phyloP scores from a whole-genome alignment of 2,888 invertebrate genomes.

The Osedax frankpressi region DNA sequence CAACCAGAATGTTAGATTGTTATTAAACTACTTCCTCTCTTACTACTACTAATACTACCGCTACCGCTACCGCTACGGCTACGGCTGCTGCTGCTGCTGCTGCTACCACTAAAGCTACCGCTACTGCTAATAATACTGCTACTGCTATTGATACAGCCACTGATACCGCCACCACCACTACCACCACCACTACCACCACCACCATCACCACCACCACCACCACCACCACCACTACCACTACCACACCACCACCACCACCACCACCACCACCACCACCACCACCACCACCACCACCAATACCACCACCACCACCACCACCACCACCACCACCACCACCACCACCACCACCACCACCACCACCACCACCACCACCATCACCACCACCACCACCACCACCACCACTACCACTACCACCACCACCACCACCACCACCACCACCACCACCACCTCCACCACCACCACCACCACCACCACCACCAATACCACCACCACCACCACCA shows the following conservation, averaged over 20 bases:
- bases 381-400: constrained; percentile 12
- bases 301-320: constrained; percentile 12
- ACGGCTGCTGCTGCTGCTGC: neutral
- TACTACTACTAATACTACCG: neutral
- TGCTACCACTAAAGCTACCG: neutral
- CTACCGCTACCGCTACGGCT: neutral
- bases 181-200: constrained; percentile 13
- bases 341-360: constrained; percentile 12
- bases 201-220: constrained; percentile 21
- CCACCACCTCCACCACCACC: constrained; percentile 10
- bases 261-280: constrained; percentile 12
- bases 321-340: constrained; percentile 12
- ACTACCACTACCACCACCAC: constrained; percentile 9
- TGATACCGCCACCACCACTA: constrained; percentile 3
- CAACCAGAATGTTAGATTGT: constrained; percentile 24
- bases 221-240: constrained; percentile 19
- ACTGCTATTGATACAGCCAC: neutral
- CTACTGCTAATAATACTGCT: neutral
- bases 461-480: constrained; percentile 10
- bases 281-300: constrained; percentile 9
- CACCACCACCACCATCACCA: constrained; percentile 11
- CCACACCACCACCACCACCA: constrained; percentile 9
- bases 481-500: constrained; percentile 10
- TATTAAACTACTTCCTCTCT: neutral
- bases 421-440: constrained; percentile 12